A percentile compares a stretch with the other conserved stretches of the same genome.
Evolutionary conservation across 2,113 vertebrate species (phyloP).

Genomic region (Myotis davidii): DNA sequence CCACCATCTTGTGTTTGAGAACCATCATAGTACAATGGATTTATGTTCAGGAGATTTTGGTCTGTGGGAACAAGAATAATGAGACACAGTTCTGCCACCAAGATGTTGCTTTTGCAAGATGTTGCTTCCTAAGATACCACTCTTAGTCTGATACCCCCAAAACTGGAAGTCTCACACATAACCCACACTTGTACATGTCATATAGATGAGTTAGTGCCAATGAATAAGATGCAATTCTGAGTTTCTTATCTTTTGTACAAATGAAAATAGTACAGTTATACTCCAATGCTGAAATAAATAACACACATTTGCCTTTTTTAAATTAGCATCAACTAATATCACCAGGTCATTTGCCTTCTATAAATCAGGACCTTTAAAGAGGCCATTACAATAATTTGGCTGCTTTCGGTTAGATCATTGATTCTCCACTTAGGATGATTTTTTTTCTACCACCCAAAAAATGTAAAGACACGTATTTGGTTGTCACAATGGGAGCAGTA

Average conservation of each 20-base stretch:
- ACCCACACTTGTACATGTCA: background rate
- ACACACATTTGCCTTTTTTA: background rate
- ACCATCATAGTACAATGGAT: background rate
- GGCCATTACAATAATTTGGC: background rate
- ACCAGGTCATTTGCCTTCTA: background rate
- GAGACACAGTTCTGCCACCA: background rate
- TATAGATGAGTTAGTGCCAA: background rate
- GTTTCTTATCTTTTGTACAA: background rate
- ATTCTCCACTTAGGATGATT: background rate
- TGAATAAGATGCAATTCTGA: background rate
- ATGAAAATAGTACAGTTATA: background rate
- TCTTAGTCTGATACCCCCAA: background rate
- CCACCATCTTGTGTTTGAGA: background rate
- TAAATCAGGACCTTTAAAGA: background rate
- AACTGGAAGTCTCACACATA: background rate
- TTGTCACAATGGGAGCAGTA: background rate
- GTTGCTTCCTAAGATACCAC: rapidly evolving
- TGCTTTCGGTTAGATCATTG: background rate
- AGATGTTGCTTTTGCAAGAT: background rate
- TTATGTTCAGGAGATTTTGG: background rate
- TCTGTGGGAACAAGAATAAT: background rate
- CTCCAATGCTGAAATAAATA: background rate
- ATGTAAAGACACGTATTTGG: background rate
- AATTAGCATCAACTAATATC: background rate
- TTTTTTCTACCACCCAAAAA: background rate